A percentile compares a stretch with the other conserved stretches of the same genome.
phyloP scores from a whole-genome alignment of 2,797 vertebrate genomes.

The Coendou prehensilis region DNA sequence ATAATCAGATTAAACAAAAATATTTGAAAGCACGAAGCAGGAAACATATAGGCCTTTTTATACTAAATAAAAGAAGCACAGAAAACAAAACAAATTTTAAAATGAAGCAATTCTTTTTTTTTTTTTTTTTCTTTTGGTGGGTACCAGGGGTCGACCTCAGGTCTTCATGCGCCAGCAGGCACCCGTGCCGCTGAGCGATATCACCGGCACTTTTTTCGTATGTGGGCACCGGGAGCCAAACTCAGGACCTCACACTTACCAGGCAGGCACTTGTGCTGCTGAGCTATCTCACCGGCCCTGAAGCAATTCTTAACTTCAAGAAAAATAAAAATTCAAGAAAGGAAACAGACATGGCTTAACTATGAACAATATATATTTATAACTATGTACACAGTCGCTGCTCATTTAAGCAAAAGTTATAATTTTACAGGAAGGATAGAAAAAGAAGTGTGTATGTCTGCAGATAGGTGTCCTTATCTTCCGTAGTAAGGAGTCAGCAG shows the following conservation, averaged over 20 bases:
- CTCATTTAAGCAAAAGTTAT: neutral
- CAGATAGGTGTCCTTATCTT: neutral
- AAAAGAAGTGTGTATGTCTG: neutral
- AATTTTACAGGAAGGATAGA: neutral
- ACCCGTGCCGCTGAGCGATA: too few relatives aligned
- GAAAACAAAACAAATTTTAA: neutral
- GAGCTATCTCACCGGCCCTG: too few relatives aligned
- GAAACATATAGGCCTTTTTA: neutral
- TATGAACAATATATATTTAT: neutral
- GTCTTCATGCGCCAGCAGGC: too few relatives aligned
- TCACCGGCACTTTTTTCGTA: too few relatives aligned
- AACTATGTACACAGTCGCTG: neutral
- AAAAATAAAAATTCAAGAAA: constrained; percentile 14
- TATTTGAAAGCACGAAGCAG: neutral
- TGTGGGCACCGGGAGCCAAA: too few relatives aligned
- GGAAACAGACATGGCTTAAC: neutral
- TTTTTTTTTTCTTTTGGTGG: too few relatives aligned
- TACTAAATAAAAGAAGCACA: neutral
- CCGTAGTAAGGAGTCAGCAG: neutral
- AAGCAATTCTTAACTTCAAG: neutral
- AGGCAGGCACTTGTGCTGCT: too few relatives aligned
- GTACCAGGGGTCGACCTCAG: too few relatives aligned
- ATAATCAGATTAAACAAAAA: neutral
- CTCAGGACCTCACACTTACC: too few relatives aligned
- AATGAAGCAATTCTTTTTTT: neutral